phyloP scores from a whole-genome alignment of 2,888 invertebrate genomes.

The Kuschelorhynchus macadamiae region DNA sequence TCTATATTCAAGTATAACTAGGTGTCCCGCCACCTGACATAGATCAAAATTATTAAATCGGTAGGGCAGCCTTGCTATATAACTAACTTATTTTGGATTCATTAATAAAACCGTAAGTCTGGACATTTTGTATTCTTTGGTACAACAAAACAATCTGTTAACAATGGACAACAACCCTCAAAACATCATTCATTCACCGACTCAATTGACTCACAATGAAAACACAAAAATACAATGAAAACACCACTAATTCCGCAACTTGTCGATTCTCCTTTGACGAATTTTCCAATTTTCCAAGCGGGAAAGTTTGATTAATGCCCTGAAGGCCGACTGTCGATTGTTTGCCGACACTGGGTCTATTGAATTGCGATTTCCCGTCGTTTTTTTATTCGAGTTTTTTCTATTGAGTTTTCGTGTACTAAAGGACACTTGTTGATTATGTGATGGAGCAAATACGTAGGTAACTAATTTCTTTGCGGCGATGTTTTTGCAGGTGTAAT shows the following conservation, averaged over 20 bases:
- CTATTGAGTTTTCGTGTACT: slow-evolving; percentile 24
- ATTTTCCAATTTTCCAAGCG: slow-evolving; percentile 52
- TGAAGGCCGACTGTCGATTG: slow-evolving; percentile 49
- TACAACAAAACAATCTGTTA: slow-evolving; percentile 40
- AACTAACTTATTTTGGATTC: too few species aligned
- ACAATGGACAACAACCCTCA: slow-evolving; percentile 35
- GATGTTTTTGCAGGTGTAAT: too few species aligned
- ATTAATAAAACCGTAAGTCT: slow-evolving; percentile 30
- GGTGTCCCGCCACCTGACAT: too few species aligned
- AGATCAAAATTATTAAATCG: background rate
- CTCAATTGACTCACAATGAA: slow-evolving; percentile 39
- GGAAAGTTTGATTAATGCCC: slow-evolving; percentile 52
- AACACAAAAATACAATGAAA: slow-evolving; percentile 49
- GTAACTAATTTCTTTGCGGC: too few species aligned
- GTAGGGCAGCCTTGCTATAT: background rate
- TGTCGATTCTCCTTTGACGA: slow-evolving; percentile 50
- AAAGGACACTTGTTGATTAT: slow-evolving; percentile 34
- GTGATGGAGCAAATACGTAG: background rate
- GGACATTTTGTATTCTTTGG: slow-evolving; percentile 29
- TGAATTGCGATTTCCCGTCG: slow-evolving; percentile 46
- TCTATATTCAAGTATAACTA: too few species aligned
- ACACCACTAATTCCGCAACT: slow-evolving; percentile 48
- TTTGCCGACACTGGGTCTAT: slow-evolving; percentile 48
- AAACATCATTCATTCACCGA: slow-evolving; percentile 43
- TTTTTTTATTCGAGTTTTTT: slow-evolving; percentile 29